phyloP scores from a whole-genome alignment of 2,797 vertebrate genomes.

The Dermochelys coriacea region DNA sequence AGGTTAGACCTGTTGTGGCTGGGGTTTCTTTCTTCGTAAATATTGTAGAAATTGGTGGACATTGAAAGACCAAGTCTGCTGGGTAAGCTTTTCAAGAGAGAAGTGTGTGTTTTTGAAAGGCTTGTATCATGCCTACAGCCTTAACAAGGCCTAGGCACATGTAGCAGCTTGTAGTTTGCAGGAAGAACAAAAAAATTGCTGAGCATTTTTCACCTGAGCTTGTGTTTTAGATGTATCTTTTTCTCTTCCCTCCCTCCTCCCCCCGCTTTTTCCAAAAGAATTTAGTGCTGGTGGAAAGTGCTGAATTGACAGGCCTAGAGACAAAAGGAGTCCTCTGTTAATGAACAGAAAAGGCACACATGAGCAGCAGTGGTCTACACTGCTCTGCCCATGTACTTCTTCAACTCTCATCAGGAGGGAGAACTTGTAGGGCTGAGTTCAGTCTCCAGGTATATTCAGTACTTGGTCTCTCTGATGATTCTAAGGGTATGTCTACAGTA shows the following conservation, averaged over 20 bases:
- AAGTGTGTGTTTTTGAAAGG: conserved; percentile 25
- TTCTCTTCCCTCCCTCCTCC: not conserved
- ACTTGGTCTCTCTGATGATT: not conserved
- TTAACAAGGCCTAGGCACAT: not conserved
- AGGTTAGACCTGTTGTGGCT: conserved; percentile 6
- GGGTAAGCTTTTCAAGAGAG: not conserved
- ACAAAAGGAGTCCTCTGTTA: not conserved
- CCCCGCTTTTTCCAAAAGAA: no score
- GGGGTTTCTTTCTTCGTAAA: conserved; percentile 10
- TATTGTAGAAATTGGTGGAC: not conserved
- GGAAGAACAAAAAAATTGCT: conserved; percentile 22
- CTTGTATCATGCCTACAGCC: conserved; percentile 22
- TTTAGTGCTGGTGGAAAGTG: not conserved
- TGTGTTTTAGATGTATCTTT: not conserved
- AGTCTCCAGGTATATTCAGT: not conserved
- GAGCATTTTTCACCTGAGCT: not conserved
- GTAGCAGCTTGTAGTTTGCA: conserved; percentile 50
- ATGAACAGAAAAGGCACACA: not conserved
- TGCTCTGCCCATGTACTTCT: not conserved
- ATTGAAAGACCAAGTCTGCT: not conserved
- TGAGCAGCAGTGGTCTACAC: not conserved
- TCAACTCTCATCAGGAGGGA: not conserved
- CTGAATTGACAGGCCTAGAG: not conserved
- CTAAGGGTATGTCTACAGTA: no score
- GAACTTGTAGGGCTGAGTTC: not conserved